Percentiles rank a stretch among this genome's conserved stretches.
Evolutionary conservation across 92 coral and sea anemone species (phyloP).

Genomic region (Pocillopora grandis): DNA sequence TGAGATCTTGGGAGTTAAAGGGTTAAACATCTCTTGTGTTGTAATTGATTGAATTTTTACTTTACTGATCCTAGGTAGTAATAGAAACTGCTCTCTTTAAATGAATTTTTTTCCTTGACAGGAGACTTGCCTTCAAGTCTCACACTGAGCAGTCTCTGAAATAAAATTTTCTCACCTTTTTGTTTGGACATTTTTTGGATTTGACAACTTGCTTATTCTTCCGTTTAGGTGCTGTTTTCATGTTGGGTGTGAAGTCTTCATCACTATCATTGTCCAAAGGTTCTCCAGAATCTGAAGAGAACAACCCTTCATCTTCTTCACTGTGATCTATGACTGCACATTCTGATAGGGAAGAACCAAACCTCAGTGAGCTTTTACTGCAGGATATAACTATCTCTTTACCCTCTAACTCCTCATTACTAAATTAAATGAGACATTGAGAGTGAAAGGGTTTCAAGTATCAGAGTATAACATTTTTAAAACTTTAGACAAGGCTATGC

Average conservation of each 20-base stretch:
- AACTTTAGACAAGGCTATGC: no score
- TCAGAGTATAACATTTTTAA: no score
- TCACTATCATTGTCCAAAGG: constrained; percentile 8
- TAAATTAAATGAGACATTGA: no score
- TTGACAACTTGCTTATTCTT: not conserved
- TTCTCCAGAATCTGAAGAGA: constrained; percentile 9
- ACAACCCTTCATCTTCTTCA: constrained; percentile 8
- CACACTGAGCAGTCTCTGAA: no score
- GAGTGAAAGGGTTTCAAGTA: no score
- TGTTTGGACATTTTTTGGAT: not conserved
- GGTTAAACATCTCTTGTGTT: no score
- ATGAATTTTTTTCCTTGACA: no score
- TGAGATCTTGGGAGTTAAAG: no score
- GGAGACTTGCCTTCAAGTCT: no score
- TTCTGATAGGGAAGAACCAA: constrained; percentile 16
- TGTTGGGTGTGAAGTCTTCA: constrained; percentile 25
- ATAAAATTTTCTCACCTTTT: constrained; percentile 4
- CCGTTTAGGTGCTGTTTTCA: constrained; percentile 6
- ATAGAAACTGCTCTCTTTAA: no score
- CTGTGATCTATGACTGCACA: constrained; percentile 34
- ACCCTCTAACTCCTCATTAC: not conserved
- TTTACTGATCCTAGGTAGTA: no score
- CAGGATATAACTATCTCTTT: not conserved
- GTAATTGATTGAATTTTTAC: no score
- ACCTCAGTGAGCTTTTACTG: not conserved